phyloP scores from a whole-genome alignment of 1,140 invertebrate species.

The Drosophila sucinea region DNA sequence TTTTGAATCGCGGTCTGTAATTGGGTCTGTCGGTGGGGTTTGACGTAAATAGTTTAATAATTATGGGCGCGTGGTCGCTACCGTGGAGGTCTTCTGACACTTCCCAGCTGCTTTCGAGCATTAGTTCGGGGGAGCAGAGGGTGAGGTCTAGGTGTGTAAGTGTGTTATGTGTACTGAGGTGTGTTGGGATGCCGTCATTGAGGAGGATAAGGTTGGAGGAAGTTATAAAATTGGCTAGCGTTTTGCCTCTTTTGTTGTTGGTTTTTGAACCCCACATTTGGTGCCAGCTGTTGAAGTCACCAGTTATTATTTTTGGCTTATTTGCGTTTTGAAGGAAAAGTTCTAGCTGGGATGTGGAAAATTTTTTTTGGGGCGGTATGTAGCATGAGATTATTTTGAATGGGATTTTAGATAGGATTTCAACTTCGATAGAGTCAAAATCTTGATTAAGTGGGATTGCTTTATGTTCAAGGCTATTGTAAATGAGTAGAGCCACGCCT shows the following conservation, averaged over 20 bases:
- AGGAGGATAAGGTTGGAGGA: slow-evolving; percentile 31
- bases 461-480: slow-evolving; percentile 19
- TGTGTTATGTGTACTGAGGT: slow-evolving; percentile 34
- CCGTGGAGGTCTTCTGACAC: slow-evolving; percentile 28
- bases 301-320: slow-evolving; percentile 6
- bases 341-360: slow-evolving; percentile 10
- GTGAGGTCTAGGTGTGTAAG: slow-evolving; percentile 27
- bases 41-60: slow-evolving; percentile 28
- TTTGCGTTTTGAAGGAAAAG: slow-evolving; percentile 19
- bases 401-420: slow-evolving; percentile 18
- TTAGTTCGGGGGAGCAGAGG: slow-evolving; percentile 21
- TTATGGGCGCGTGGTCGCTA: slow-evolving; percentile 28
- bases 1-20: slow-evolving; percentile 22
- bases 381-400: slow-evolving; percentile 31
- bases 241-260: slow-evolving; percentile 24
- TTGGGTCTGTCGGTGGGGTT: slow-evolving; percentile 1
- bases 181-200: slow-evolving; percentile 25
- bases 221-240: slow-evolving; percentile 22
- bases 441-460: slow-evolving; percentile 7
- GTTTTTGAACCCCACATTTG: slow-evolving; percentile 27
- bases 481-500: slow-evolving; percentile 15
- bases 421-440: neutral
- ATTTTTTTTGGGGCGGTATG: slow-evolving; percentile 19
- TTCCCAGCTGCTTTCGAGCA: slow-evolving; percentile 34
- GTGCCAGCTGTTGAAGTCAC: slow-evolving; percentile 26